Percentiles rank a stretch among this genome's conserved stretches.
phyloP scores from a whole-genome alignment of 2,888 invertebrate genomes.

The Saturnia pavonia region DNA sequence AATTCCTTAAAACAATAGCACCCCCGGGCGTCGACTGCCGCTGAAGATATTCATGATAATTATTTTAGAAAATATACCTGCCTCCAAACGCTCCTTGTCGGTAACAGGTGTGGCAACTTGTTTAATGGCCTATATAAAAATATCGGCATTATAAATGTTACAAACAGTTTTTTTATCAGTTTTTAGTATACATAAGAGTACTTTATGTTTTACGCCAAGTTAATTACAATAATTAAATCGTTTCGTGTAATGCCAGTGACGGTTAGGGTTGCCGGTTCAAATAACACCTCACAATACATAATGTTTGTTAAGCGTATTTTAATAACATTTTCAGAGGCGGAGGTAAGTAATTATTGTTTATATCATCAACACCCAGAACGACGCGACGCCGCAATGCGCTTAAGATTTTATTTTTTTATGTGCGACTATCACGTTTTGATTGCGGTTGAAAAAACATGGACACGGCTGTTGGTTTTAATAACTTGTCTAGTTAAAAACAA shows the following conservation, averaged over 20 bases:
- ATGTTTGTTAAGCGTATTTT: conserved; percentile 75
- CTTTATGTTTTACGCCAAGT: neutral
- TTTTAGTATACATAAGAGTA: neutral
- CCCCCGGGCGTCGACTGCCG: conserved; percentile 71
- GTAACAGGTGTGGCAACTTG: conserved; percentile 65
- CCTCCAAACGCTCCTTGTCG: conserved; percentile 70
- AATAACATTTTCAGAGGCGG: conserved; percentile 74
- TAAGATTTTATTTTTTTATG: conserved; percentile 68
- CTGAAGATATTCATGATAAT: conserved; percentile 76
- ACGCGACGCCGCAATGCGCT: conserved; percentile 34
- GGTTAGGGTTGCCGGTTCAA: neutral
- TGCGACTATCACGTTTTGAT: conserved; percentile 79
- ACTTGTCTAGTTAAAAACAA: conserved; percentile 7
- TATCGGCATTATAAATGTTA: conserved; percentile 7
- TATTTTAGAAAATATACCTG: conserved; percentile 72
- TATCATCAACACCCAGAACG: conserved; percentile 74
- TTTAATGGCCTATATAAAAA: conserved; percentile 38
- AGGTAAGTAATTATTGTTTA: conserved; percentile 75
- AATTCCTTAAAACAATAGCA: conserved; percentile 78
- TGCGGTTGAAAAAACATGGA: conserved; percentile 66
- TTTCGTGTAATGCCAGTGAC: conserved; percentile 7
- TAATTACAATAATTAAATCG: conserved; percentile 6
- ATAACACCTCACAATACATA: conserved; percentile 26
- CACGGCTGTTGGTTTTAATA: conserved; percentile 37
- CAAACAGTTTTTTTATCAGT: neutral